phyloP scores from a whole-genome alignment of 2,797 vertebrate species.

The Buphagus erythrorhynchus region DNA sequence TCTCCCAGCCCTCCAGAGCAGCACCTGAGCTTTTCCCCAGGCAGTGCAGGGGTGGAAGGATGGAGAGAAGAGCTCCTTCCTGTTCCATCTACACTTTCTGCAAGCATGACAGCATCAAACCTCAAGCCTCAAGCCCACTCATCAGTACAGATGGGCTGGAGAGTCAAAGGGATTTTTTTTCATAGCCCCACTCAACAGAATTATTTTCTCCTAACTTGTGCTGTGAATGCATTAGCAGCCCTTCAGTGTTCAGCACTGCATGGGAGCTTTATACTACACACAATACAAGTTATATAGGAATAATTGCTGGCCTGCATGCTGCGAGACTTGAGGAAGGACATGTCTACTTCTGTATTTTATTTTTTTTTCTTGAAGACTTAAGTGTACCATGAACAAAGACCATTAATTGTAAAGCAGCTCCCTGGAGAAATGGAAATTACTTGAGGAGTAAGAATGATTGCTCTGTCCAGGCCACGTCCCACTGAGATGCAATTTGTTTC shows the following conservation, averaged over 20 bases:
- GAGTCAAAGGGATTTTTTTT: not conserved
- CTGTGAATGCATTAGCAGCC: not conserved
- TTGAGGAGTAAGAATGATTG: constrained; percentile 25
- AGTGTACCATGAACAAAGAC: constrained; percentile 41
- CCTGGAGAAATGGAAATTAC: constrained; percentile 54
- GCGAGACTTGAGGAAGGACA: not conserved
- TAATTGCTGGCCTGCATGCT: constrained; percentile 1
- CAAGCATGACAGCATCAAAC: not conserved
- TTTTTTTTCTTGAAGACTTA: constrained; percentile 4
- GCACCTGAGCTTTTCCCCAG: not conserved
- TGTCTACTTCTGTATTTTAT: not conserved
- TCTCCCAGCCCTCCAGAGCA: not conserved
- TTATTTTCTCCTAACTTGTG: not conserved
- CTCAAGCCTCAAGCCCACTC: not conserved
- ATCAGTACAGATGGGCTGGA: not conserved
- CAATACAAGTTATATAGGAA: constrained; percentile 1
- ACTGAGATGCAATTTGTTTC: constrained; percentile 39
- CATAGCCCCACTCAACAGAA: not conserved
- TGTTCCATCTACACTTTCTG: not conserved
- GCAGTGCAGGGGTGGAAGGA: not conserved
- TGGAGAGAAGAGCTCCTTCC: not conserved
- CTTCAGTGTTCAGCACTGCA: not conserved
- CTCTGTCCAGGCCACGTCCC: not conserved
- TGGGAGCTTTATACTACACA: not conserved
- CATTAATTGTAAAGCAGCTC: constrained; percentile 53